Evolutionary conservation across 2,888 invertebrate genomes (phyloP).

Genomic region (Priapulus caudatus): DNA sequence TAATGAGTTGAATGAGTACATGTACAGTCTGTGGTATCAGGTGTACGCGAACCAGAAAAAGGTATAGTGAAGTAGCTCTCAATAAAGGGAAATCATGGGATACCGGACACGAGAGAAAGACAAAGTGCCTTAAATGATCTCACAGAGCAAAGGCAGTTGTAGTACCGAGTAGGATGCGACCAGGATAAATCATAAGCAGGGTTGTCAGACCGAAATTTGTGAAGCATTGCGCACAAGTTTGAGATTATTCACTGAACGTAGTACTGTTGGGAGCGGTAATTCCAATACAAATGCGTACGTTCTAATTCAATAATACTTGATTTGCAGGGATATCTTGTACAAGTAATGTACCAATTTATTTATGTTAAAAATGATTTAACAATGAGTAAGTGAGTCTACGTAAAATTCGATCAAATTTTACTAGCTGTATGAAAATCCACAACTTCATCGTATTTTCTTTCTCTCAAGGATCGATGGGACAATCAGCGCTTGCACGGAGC

Average conservation of each 20-base stretch:
- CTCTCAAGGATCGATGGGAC: too few species aligned
- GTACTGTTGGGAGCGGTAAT: slow-evolving; percentile 47
- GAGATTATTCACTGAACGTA: slow-evolving; percentile 86
- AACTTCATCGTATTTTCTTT: slow-evolving; percentile 13
- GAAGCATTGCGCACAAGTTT: too few species aligned
- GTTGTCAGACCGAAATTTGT: slow-evolving; percentile 61
- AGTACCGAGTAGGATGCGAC: slow-evolving; percentile 64
- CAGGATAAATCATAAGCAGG: slow-evolving; percentile 29
- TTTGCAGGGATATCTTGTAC: neutral
- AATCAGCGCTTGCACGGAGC: slow-evolving; percentile 94
- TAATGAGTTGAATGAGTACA: too few species aligned
- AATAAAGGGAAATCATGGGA: slow-evolving; percentile 76
- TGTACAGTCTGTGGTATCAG: too few species aligned
- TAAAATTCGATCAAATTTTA: too few species aligned
- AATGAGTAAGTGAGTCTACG: too few species aligned
- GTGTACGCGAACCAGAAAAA: slow-evolving; percentile 64
- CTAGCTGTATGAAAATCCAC: neutral
- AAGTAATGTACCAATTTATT: neutral
- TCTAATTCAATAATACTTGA: neutral
- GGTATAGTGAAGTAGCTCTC: slow-evolving; percentile 69
- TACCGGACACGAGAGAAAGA: too few species aligned
- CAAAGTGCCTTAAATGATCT: slow-evolving; percentile 71
- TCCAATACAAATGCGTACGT: neutral
- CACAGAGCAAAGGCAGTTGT: slow-evolving; percentile 56
- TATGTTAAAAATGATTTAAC: neutral